These are phyloP conservation scores for Polypterus bichir DNA, from an alignment of 2,113 vertebrate genomes.

Conservation along the genomic window DNA sequence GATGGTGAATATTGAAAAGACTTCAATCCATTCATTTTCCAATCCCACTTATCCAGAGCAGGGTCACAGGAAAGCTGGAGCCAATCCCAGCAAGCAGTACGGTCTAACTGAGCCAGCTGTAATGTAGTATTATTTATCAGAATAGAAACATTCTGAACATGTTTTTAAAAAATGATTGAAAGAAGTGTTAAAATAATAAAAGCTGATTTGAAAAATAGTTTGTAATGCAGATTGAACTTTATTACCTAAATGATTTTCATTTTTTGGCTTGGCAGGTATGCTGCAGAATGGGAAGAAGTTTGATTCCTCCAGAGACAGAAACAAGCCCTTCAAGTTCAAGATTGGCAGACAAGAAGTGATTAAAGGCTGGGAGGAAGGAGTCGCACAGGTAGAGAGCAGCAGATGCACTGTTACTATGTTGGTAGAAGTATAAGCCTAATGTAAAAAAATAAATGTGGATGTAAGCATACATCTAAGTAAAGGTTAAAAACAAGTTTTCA, in stretches of 20 bases:
- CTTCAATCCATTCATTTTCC: too few relatives aligned
- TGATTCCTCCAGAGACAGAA: constrained; percentile 95
- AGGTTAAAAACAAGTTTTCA: too few relatives aligned
- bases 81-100: too few relatives aligned
- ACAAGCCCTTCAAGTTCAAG: constrained; percentile 96
- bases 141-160: constrained; percentile 2
- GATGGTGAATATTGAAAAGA: too few relatives aligned
- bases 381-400: constrained; percentile 66
- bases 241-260: constrained; percentile 12
- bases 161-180: constrained; percentile 1
- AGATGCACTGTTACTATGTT: too few relatives aligned
- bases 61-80: too few relatives aligned
- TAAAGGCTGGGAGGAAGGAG: constrained; percentile 95
- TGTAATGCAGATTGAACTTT: constrained; percentile 11
- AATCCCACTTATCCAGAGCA: too few relatives aligned
- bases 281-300: constrained; percentile 97
- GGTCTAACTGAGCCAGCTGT: too few relatives aligned
- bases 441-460: too few relatives aligned
- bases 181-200: constrained; percentile 17
- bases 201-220: constrained; percentile 10
- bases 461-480: too few relatives aligned
- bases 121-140: neutral
- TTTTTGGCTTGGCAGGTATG: constrained; percentile 65
- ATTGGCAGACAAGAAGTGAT: constrained; percentile 90
- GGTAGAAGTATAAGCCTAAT: too few relatives aligned